phyloP scores from a whole-genome alignment of 2,797 vertebrate species.

The Rhadinocentrus ornatus region DNA sequence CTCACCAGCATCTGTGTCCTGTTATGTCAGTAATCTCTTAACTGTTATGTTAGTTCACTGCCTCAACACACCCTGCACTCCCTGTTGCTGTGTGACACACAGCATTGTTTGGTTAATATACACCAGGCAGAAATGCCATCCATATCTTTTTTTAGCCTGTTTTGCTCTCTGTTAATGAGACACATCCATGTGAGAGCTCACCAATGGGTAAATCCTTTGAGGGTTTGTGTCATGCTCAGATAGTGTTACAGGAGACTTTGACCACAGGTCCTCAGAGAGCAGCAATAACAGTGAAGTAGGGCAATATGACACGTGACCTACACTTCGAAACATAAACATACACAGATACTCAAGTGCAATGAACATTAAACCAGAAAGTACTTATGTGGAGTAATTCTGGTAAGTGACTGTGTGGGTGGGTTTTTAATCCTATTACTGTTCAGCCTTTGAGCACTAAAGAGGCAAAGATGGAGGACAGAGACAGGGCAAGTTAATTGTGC shows the following conservation, averaged over 20 bases:
- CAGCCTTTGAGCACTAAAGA: slow-evolving; percentile 45
- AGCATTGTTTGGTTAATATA: slow-evolving; percentile 19
- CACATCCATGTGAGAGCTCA: slow-evolving; percentile 31
- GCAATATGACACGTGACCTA: slow-evolving; percentile 47
- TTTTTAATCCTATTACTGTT: slow-evolving; percentile 66
- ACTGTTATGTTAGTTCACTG: slow-evolving; percentile 67
- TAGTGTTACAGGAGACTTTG: slow-evolving; percentile 50
- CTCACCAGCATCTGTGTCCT: slow-evolving; percentile 71
- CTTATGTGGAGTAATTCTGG: slow-evolving; percentile 30
- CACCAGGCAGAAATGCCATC: slow-evolving; percentile 7
- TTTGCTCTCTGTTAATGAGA: slow-evolving; percentile 58
- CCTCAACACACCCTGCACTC: slow-evolving; percentile 50
- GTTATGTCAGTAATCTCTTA: slow-evolving; percentile 77
- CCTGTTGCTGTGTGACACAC: slow-evolving; percentile 7
- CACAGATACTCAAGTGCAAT: slow-evolving; percentile 15
- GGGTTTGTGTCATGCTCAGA: slow-evolving; percentile 32
- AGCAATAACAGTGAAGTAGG: slow-evolving; percentile 69
- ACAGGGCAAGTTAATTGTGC: slow-evolving; percentile 22
- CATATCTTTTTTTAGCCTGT: slow-evolving; percentile 2
- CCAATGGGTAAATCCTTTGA: slow-evolving; percentile 20
- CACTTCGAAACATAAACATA: slow-evolving; percentile 34
- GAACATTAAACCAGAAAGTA: slow-evolving; percentile 31
- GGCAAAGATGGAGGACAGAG: slow-evolving; percentile 31
- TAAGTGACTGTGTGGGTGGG: slow-evolving; percentile 30
- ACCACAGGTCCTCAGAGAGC: slow-evolving; percentile 58